Percentiles rank a stretch among this genome's conserved stretches.
These are phyloP conservation scores for Cosmorhoe ocellata DNA, from an alignment of 2,888 invertebrate species.

Conservation along the genomic window DNA sequence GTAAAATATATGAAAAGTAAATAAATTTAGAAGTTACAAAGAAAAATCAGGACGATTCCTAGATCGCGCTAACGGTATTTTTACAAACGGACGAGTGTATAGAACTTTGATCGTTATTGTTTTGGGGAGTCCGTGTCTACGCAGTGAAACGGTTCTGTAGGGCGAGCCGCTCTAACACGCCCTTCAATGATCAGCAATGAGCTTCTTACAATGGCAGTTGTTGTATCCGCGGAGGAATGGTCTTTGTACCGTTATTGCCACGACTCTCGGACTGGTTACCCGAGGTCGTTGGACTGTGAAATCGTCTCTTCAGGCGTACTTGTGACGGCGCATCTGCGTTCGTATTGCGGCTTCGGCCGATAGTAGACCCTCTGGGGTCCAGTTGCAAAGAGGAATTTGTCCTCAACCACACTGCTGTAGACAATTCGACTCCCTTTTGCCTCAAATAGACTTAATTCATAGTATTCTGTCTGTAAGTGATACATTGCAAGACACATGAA, in stretches of 20 bases:
- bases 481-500: too few relatives aligned
- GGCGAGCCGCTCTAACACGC: conserved; percentile 45
- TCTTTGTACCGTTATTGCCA: neutral
- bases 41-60: conserved; percentile 20
- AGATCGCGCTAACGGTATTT: conserved; percentile 45
- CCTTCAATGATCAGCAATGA: conserved; percentile 25
- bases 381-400: conserved; percentile 28
- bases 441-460: too few relatives aligned
- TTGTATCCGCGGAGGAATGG: neutral
- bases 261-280: conserved; percentile 1
- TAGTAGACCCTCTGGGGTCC: neutral
- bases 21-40: neutral
- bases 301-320: conserved; percentile 7
- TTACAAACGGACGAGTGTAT: conserved; percentile 33
- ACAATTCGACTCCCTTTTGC: conserved; percentile 47
- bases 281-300: conserved; percentile 4
- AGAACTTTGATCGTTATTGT: rapidly evolving
- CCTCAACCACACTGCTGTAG: conserved; percentile 54
- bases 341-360: conserved; percentile 1
- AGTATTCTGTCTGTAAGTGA: too few relatives aligned
- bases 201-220: conserved; percentile 7
- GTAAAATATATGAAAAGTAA: conserved; percentile 17
- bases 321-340: conserved; percentile 5
- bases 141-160: conserved; percentile 44
- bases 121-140: conserved; percentile 57